These are phyloP conservation scores for Pelecanus crispus DNA, from an alignment of 2,113 vertebrate genomes.

Conservation along the genomic window DNA sequence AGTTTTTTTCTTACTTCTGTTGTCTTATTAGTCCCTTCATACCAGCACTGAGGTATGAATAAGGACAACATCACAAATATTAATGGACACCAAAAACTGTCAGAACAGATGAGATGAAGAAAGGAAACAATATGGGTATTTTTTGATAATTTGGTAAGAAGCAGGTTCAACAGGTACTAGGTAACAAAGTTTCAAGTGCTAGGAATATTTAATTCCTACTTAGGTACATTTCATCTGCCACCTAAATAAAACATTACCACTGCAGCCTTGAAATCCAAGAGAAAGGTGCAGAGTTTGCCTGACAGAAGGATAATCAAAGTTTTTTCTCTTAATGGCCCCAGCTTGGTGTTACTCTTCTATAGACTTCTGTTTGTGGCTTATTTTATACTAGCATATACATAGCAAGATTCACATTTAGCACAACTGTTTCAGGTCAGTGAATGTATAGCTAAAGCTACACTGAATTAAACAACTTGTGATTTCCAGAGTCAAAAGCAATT, in stretches of 20 bases:
- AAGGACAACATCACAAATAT: not conserved
- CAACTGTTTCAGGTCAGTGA: not conserved
- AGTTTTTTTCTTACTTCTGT: not conserved
- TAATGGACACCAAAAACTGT: not conserved
- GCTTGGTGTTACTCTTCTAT: not conserved
- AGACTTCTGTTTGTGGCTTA: not conserved
- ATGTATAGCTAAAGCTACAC: not conserved
- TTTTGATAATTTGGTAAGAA: not conserved
- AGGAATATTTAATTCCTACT: not conserved
- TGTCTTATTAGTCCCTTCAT: not conserved
- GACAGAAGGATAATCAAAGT: not conserved
- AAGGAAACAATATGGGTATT: not conserved
- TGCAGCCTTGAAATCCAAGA: not conserved
- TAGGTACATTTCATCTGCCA: not conserved
- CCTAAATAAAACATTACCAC: not conserved
- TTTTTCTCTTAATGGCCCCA: not conserved
- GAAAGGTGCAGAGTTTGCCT: not conserved
- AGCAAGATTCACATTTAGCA: not conserved
- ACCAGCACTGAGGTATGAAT: not conserved
- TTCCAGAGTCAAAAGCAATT: not conserved
- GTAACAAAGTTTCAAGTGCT: not conserved
- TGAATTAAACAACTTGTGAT: not conserved
- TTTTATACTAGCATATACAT: not conserved
- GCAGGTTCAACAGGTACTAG: not conserved
- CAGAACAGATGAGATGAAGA: not conserved